Evolutionary conservation across 1,140 invertebrate species (phyloP), one percentile per base, ranked within the genome.

Genomic region (Drosophila triauraria): DNA sequence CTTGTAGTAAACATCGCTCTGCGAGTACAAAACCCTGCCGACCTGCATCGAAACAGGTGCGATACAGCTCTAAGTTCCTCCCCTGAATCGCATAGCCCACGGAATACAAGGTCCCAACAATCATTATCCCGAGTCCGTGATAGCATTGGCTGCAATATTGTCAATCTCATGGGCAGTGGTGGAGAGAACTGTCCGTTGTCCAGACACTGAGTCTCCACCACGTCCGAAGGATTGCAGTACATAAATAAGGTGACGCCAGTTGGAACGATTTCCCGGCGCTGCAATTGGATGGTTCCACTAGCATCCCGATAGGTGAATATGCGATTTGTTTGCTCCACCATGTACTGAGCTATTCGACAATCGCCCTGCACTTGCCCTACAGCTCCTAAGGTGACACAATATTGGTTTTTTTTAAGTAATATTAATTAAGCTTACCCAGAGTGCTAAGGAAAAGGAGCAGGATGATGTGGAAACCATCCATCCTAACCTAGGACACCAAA

Each of bases 1-100:
- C 44, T 91, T 91, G 23, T 20, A 56, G 32, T 82, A 91, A 20
- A 91, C 77, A 48, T 75, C 65, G 23, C 84, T 88, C n/a, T 84
- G 53, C 0, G 80, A 61, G 44, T 91, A 90, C 30, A 82, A 9
- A 0, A 81, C 71, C 4, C 68, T 53, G 2, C 58, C 71, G 32
- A 0, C 10, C n/a, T 4, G 17, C 13, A 59, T 91, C 65, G 10
- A 74, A 91, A 47, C 86, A 91, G 13, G 67, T 60, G 17, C 86
- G 68, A 60, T 71, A 90, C 6, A 90, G 62, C 23, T 90, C 87
- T 57, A 90, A 20, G 2, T 30, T 44, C 2, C 43, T 43, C 1
- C 40, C 38, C 2, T 70, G 51, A 12, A 90, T 63, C 5, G 2
- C 15, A 48, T 90, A 82, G 2, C 87, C 86, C 20, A 90, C 72